Conservation (phyloP, 1,140 invertebrate species). For the Ostrea edulis region DNA sequence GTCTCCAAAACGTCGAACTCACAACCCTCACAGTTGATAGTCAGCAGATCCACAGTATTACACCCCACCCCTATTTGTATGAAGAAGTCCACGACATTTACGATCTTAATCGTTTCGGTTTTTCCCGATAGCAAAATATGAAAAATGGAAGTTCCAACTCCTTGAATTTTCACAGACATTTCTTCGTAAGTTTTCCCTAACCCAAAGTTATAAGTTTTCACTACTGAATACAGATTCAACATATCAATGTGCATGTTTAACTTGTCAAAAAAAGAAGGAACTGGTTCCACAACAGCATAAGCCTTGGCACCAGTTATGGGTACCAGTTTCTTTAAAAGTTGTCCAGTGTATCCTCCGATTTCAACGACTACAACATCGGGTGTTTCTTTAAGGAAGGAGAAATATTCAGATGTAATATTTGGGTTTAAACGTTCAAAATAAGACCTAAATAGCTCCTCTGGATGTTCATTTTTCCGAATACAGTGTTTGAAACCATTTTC, state of each 20-base stretch:
- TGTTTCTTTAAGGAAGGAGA: not conserved
- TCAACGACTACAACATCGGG: not conserved
- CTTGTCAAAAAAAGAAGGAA: not conserved
- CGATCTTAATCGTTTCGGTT: not conserved
- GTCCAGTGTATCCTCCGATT: not conserved
- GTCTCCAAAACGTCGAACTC: conserved; percentile 47
- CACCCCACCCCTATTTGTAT: not conserved
- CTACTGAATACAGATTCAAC: not conserved
- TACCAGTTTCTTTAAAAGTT: not conserved
- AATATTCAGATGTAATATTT: not conserved
- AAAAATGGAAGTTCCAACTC: not conserved
- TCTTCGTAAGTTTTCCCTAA: not conserved
- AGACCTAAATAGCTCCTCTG: not conserved
- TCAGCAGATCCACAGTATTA: conserved; percentile 34
- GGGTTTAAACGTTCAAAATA: not conserved
- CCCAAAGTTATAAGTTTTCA: not conserved
- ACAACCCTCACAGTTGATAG: conserved; percentile 55
- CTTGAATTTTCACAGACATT: not conserved
- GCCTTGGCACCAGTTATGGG: not conserved
- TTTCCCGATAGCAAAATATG: not conserved
- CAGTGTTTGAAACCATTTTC: not conserved
- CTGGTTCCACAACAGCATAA: not conserved
- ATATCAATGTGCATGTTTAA: not conserved
- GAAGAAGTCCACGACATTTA: not conserved
- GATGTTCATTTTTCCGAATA: not conserved